These are phyloP conservation scores for Scolopax mira DNA, from an alignment of 2,113 vertebrate genomes.

Conservation along the genomic window DNA sequence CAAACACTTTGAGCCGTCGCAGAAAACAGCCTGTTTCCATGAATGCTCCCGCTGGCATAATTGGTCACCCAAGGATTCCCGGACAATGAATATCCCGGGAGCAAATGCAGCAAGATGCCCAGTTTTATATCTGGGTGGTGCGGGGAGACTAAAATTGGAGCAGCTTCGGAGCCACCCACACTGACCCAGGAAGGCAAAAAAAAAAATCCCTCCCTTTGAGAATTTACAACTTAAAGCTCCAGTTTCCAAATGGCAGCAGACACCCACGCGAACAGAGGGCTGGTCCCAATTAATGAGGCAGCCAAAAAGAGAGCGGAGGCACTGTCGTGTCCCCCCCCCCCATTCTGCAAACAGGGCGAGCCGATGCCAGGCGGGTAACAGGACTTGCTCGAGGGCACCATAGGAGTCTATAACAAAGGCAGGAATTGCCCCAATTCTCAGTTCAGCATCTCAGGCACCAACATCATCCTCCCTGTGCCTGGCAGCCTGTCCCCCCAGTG, in stretches of 20 bases:
- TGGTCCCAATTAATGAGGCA: rapidly evolving
- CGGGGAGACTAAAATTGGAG: not conserved
- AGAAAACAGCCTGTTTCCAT: not conserved
- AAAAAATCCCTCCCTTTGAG: not conserved
- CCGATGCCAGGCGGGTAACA: rapidly evolving
- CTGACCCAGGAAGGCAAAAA: not conserved
- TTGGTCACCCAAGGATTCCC: not conserved
- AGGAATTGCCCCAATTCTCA: not conserved
- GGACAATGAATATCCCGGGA: not conserved
- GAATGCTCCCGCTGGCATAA: not conserved
- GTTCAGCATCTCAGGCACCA: not conserved
- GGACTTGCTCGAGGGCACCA: too few species aligned
- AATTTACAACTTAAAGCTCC: not conserved
- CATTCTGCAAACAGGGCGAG: rapidly evolving
- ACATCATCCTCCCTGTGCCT: rapidly evolving
- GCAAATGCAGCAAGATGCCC: not conserved
- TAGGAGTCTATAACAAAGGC: not conserved
- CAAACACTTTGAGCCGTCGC: not conserved
- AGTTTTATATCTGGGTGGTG: not conserved
- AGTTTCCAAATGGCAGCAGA: not conserved
- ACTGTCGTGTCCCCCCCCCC: too few species aligned
- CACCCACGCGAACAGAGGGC: rapidly evolving
- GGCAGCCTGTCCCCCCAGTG: not conserved
- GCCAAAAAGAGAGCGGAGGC: not conserved
- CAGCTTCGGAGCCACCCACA: not conserved